Conservation (phyloP, 2,888 invertebrate species). For the Agrypnus murinus region DNA sequence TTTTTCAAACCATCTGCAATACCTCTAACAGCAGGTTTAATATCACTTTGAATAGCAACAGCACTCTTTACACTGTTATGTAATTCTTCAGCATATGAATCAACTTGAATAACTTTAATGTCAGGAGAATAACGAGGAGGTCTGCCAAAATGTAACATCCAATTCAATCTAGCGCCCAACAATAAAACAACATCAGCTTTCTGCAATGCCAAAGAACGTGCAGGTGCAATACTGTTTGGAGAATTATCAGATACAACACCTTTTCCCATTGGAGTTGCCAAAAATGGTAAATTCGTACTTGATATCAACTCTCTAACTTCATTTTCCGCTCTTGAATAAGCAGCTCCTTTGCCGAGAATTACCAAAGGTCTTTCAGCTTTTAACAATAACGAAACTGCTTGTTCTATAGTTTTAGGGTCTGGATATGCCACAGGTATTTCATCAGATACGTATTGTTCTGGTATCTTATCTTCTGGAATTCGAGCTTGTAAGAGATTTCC, state of each 20-base stretch:
- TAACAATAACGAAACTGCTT: slow-evolving; percentile 81
- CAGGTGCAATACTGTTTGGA: slow-evolving; percentile 86
- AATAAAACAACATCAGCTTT: slow-evolving; percentile 92
- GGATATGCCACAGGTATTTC: slow-evolving; percentile 82
- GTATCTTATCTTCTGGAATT: slow-evolving; percentile 65
- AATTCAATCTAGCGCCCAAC: slow-evolving; percentile 94
- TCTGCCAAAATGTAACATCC: slow-evolving; percentile 98
- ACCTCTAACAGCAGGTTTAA: slow-evolving; percentile 81
- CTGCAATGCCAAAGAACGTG: slow-evolving; percentile 85
- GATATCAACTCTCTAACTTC: slow-evolving; percentile 81
- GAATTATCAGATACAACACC: slow-evolving; percentile 85
- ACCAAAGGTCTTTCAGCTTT: slow-evolving; percentile 88
- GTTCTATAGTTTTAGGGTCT: slow-evolving; percentile 78
- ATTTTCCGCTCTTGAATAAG: slow-evolving; percentile 84
- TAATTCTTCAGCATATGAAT: slow-evolving; percentile 91
- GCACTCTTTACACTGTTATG: slow-evolving; percentile 90
- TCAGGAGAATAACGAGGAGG: slow-evolving; percentile 87
- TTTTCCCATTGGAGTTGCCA: slow-evolving; percentile 97
- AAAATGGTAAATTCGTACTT: slow-evolving; percentile 86
- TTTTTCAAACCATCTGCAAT: slow-evolving; percentile 76
- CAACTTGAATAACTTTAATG: slow-evolving; percentile 94
- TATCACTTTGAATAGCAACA: slow-evolving; percentile 90
- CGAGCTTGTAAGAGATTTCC: slow-evolving; percentile 83
- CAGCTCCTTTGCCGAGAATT: slow-evolving; percentile 85
- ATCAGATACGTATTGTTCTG: slow-evolving; percentile 73